Evolutionary conservation across 2,113 vertebrate genomes (phyloP).

Genomic region (Vidua macroura): DNA sequence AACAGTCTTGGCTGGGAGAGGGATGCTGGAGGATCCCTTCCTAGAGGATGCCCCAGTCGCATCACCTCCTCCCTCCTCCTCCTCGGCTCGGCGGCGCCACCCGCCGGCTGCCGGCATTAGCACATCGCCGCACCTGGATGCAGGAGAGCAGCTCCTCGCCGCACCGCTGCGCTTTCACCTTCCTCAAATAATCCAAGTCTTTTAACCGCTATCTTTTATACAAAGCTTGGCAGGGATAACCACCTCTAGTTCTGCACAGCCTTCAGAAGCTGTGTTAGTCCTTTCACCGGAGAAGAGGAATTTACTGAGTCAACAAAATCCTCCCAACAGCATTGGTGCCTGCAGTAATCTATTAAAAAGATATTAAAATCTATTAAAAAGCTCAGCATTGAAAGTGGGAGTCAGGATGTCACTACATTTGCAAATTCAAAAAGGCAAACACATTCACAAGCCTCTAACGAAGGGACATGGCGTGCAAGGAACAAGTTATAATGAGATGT

Average conservation of each 20-base stretch:
- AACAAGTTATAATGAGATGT: not conserved
- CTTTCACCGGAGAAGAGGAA: not conserved
- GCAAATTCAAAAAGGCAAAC: not conserved
- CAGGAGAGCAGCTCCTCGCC: fast-evolving
- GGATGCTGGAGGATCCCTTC: not conserved
- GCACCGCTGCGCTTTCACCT: fast-evolving
- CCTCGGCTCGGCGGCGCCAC: not conserved
- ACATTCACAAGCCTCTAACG: not conserved
- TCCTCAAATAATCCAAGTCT: not conserved
- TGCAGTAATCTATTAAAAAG: not conserved
- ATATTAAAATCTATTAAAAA: not conserved
- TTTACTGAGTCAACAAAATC: not conserved
- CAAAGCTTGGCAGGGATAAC: not conserved
- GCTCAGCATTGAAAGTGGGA: not conserved
- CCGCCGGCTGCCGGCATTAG: not conserved
- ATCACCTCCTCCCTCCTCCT: not conserved
- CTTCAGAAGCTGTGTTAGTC: not conserved
- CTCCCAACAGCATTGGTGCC: not conserved
- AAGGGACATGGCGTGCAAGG: not conserved
- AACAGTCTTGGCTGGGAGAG: not conserved
- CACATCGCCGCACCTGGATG: fast-evolving
- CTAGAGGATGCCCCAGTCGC: fast-evolving
- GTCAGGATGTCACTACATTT: not conserved
- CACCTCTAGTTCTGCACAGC: not conserved
- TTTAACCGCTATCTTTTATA: not conserved